Base-by-base conservation (phyloP, 2,888 invertebrate genomes). In the Drosophila limbata region DNA sequence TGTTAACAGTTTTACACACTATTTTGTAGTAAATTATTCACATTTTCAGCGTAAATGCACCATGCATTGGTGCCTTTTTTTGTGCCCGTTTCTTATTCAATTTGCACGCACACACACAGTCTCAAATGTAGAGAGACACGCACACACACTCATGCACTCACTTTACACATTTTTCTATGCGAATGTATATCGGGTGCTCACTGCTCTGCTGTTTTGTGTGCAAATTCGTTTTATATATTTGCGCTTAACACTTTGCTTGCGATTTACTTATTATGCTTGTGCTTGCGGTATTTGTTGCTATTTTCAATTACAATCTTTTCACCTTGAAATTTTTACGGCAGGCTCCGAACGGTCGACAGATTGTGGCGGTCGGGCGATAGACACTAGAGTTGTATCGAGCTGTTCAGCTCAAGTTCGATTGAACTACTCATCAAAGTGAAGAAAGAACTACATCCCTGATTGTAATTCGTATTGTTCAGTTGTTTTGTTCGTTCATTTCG, bases 71-170 rank as follows among this genome's bases (percentile, higher is more conserved):
- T 87, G 84, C 67, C 40, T 77, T 79, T 86, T 69, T 83, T 72
- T 82, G 82, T 77, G 77, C 74, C 74, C 80, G 88, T 84, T 84
- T 84, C 85, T 85, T 88, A 82, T 88, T 84, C 80, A 85, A 82
- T 82, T 86, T 81, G 85, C 85, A 85, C 85, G 65, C 79, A 84
- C 85, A 73, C 81, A 77, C 69, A 75, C 63, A 62, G 44, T 40
- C 60, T 64, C 62, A 62, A 70, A 69, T 65, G 50, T 78, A 59
- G 71, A 72, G 50, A 72, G 66, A 79, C 63, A 65, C 76, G 59
- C 75, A 61, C 73, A 77, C 80, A 65, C 80, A 84, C 81, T 77
- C 67, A 71, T 56, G 60, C 78, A 82, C 87, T 81, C 88, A 82
- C 88, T 87, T 87, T 81, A 84, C 79, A 79, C 84, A 87, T 59